Base-by-base conservation (phyloP, 2,888 invertebrate species). In the Leptothorax acervorum region DNA sequence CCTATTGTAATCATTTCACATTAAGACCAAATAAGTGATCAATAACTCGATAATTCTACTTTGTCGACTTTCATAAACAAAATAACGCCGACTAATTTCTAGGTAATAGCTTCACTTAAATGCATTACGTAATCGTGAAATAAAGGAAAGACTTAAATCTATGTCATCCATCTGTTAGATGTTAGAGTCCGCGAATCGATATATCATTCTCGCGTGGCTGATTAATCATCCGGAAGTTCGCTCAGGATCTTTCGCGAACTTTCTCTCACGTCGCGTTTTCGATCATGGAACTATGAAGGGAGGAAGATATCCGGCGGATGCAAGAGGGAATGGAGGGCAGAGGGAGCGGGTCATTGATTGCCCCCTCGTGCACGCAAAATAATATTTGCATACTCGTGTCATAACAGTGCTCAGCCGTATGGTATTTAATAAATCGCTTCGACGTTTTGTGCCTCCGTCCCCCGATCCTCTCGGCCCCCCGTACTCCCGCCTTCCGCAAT, bases 371-470 rank as follows among this genome's bases (percentile, higher is more conserved):
- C 83, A 88, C 83, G 88, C 81, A 89, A 85, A 88, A 90, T 86
- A 91, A 91, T 90, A 91, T 90, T 89, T 90, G 88, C 87, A 79
- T 86, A 82, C 60, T 62, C 84, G 74, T 83, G 86, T 83, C 87
- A 86, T 89, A 90, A 90, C 86, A 87, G 81, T 89, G 79, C 76
- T 83, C 82, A 75, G 74, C 74, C 83, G 76, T 85, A 83, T 70
- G 82, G 66, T 88, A 83, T 91, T 90, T 85, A 89, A 89, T 87
- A 90, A 89, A 91, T 87, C 86, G 87, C 60, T 85, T 85, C 85
- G 71, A 65, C 73, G 83, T 78, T 84, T 57, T 73, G 68, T 81
- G 28, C 73, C 81, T 48, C 60, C 70, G 62, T 62, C 23, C 60
- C 28, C n/a, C 23, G 23, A 18, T 23, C 45, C 71, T 18, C 23